phyloP scores from a whole-genome alignment of 35 echinoderm and acorn worm genomes.

The Ptychodera flava region DNA sequence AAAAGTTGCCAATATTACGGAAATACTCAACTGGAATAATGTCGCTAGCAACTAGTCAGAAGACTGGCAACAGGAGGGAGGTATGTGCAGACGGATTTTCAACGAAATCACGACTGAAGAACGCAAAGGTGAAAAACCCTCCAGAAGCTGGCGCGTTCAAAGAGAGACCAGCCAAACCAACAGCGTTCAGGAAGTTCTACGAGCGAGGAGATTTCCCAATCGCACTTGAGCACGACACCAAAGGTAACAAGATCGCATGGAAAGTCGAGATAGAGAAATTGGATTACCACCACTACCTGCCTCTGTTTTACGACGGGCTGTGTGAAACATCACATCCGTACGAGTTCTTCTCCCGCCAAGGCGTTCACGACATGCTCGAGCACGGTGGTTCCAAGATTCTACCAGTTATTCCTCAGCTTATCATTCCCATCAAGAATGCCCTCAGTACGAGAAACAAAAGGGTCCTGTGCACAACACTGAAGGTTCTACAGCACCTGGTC shows the following conservation, averaged over 20 bases:
- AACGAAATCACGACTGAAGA: constrained; percentile 87
- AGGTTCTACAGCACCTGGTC: constrained; percentile 53
- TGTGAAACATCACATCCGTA: constrained; percentile 80
- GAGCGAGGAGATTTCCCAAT: constrained; percentile 85
- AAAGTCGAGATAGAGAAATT: constrained; percentile 94
- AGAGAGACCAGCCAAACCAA: constrained; percentile 46
- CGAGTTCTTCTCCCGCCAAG: constrained; percentile 84
- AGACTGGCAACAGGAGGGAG: neutral
- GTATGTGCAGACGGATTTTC: constrained; percentile 66
- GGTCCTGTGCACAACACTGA: constrained; percentile 60
- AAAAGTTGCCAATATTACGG: too few relatives aligned
- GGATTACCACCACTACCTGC: constrained; percentile 93
- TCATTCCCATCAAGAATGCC: constrained; percentile 79
- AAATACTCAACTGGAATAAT: too few relatives aligned
- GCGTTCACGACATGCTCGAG: constrained; percentile 79
- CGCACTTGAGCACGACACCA: constrained; percentile 62
- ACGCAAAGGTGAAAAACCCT: constrained; percentile 53
- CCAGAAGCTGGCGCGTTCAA: constrained; percentile 65
- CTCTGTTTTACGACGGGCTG: constrained; percentile 83
- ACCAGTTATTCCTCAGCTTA: constrained; percentile 91
- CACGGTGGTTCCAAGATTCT: constrained; percentile 81
- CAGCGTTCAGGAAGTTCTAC: constrained; percentile 74
- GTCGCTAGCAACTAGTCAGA: neutral
- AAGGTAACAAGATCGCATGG: constrained; percentile 84
- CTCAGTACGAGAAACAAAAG: constrained; percentile 49